Evolutionary conservation across 2,797 vertebrate species (phyloP), one percentile per base, ranked within the genome.

Genomic region (Peromyscus attwateri): DNA sequence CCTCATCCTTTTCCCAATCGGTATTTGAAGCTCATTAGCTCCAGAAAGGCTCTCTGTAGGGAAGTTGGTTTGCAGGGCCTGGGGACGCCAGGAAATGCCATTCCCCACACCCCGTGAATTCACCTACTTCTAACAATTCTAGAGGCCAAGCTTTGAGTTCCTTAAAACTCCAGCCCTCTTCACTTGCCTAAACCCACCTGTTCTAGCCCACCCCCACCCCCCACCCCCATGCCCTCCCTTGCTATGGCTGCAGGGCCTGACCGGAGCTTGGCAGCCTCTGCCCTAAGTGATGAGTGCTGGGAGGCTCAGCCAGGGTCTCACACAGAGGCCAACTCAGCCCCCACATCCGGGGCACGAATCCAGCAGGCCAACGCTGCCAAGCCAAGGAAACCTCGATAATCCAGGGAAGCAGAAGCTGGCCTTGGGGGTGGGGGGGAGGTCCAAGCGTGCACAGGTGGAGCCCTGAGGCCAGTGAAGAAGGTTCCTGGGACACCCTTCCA

Each of bases 31-130:
- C 57, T 79, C 64, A 29, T 27, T 34, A 40, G 23, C 71, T 77
- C 62, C 40, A 64, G 14, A 29, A 46, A 37, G 46, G 1, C 62
- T 64, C 37, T 75, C 37, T 57, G 8, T 21, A 49, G 52, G 73
- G 29, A 64, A 0, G 1, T 34, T 14, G 81, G 49, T 27, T 40
- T 55, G 12, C 11, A 77, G 66, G 64, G 21, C 31, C 66, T 17
- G 3, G 2, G n/a, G 19, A 2, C 0, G n/a, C 40, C 34, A 3
- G 75, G 27, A 27, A 76, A 25, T 68, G 52, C 34, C 80, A 46
- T 17, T 40, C 3, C 0, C 1, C 11, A 25, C 37, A 4, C 57
- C 29, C 17, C 1, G n/a, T 0, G 9, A 80, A 68, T 6, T 8
- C 40, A 64, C 3, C 73, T 88, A 43, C 64, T 60, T 76, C 88